These are phyloP conservation scores for Hippoglossus stenolepis DNA, from an alignment of 2,113 vertebrate genomes.

Conservation along the genomic window DNA sequence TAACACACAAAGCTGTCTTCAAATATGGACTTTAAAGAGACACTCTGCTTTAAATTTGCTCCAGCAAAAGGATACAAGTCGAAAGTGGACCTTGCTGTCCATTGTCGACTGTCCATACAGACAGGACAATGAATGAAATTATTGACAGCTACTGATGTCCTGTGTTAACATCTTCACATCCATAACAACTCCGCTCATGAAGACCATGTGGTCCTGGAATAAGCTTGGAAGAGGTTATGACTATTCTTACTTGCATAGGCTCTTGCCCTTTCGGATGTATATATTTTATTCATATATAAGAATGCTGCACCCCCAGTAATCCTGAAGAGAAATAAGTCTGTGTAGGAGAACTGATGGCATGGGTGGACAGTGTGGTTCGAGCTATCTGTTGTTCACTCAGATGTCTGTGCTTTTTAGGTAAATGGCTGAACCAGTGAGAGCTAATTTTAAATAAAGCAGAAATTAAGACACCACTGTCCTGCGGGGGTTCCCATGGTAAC, in stretches of 20 bases:
- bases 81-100: too few species aligned
- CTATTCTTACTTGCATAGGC: too few species aligned
- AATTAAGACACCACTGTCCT: constrained; percentile 42
- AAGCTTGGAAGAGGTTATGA: too few species aligned
- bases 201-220: background rate
- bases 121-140: too few species aligned
- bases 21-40: too few species aligned
- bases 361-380: background rate
- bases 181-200: background rate
- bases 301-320: background rate
- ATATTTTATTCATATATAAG: too few species aligned
- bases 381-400: background rate
- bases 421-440: constrained; percentile 12
- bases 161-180: background rate
- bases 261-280: background rate
- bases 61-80: too few species aligned
- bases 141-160: too few species aligned
- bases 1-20: too few species aligned
- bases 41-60: too few species aligned
- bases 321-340: background rate
- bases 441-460: constrained; percentile 31
- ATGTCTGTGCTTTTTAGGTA: constrained; percentile 19
- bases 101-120: too few species aligned
- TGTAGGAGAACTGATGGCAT: background rate
- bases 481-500: constrained; percentile 67